Evolutionary conservation across 1,140 invertebrate genomes (phyloP), one percentile per base, ranked within the genome.

Genomic region (Drosophila nigrodunni): DNA sequence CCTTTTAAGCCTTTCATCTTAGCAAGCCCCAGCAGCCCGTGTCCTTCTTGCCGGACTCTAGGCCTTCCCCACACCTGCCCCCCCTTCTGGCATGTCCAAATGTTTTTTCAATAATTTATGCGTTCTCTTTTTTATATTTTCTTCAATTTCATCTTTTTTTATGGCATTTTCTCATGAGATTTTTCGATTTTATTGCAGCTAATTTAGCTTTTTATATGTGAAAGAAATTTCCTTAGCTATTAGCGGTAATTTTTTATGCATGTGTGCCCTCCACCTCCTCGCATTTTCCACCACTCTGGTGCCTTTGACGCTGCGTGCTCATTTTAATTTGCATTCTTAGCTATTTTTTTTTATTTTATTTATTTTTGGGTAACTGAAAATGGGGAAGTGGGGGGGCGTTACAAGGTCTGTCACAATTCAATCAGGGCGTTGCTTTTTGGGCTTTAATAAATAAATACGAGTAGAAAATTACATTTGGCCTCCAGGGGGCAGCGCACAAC

Each of bases 391-490:
- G 15, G 13, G 35, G 52, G 54, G 41, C 50, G 62, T 41, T 44
- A 15, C 15, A 25, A 75, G 81, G 67, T 78, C 78, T 90, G 85
- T 88, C 85, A 88, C 80, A 89, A 88, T 88, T 88, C 85, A 88
- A 88, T 88, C 85, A 81, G 74, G 49, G 75, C 78, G 64, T 79
- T 81, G 66, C 74, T 86, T 81, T 78, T 67, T 66, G 39, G 77
- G 79, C 69, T 71, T 80, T 88, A 87, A 88, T 88, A 87, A 87
- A 87, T 89, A 87, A 87, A 89, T 83, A 78, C 85, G 74, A 83
- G 74, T 74, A 66, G 69, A 75, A 89, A 88, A 88, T 88, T 88
- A 88, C 77, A 88, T 88, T 89, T 74, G 64, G 67, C 58, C 85
- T 87, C 77, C 62, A 78, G 79, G 85, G 85, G 83, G 62, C 15